phyloP scores from a whole-genome alignment of 2,113 vertebrate species.

The Noctilio leporinus region DNA sequence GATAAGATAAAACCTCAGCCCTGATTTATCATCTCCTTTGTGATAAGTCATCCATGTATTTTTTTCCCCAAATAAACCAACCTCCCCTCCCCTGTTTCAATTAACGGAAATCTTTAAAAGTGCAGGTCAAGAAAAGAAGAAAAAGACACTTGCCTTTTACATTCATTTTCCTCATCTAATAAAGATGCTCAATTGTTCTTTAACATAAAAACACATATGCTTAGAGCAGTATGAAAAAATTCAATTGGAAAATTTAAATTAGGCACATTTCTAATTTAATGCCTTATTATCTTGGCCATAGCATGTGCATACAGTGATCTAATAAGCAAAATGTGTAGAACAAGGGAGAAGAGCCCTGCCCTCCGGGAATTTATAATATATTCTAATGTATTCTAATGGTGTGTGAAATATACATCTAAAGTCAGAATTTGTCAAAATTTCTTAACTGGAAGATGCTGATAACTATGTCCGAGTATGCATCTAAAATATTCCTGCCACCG shows the following conservation, averaged over 20 bases:
- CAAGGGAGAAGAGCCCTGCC: conserved; percentile 52
- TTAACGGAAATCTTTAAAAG: not conserved
- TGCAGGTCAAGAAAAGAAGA: not conserved
- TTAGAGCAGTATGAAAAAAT: conserved; percentile 59
- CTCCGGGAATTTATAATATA: conserved; percentile 69
- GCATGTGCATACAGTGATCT: conserved; percentile 57
- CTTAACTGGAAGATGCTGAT: conserved; percentile 64
- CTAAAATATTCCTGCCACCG: conserved; percentile 56
- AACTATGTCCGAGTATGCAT: conserved; percentile 40
- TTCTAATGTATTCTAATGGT: conserved; percentile 75
- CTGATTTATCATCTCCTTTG: not conserved
- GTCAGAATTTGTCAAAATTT: conserved; percentile 72
- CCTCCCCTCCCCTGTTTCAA: not conserved
- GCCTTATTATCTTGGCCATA: conserved; percentile 69
- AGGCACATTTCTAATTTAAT: conserved; percentile 68
- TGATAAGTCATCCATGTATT: not conserved
- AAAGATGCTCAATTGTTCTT: conserved; percentile 15
- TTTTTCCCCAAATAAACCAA: not conserved
- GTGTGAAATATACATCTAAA: conserved; percentile 73
- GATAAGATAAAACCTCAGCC: not conserved
- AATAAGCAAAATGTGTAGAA: conserved; percentile 72
- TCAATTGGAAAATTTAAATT: conserved; percentile 69
- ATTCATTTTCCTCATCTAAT: conserved; percentile 31
- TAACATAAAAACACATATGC: conserved; percentile 57
- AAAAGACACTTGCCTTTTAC: conserved; percentile 2